A percentile compares a stretch with the other conserved stretches of the same genome.
Evolutionary conservation across 2,888 invertebrate species (phyloP).

Genomic region (Craniophora ligustri): DNA sequence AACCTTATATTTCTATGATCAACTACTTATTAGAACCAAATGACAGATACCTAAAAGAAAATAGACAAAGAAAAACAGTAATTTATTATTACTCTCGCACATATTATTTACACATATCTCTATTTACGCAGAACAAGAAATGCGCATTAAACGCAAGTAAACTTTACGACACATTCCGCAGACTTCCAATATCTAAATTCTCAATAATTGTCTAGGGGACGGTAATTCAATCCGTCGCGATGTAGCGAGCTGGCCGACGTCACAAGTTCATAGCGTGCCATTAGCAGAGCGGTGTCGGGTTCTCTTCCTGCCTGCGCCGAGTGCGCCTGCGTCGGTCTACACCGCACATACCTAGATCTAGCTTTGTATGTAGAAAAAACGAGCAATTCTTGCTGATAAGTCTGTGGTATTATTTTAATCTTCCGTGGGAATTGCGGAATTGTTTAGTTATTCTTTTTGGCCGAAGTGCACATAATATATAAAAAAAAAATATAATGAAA

Average conservation of each 20-base stretch:
- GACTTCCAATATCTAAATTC: conserved; percentile 25
- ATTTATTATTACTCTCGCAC: too few relatives aligned
- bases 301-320: conserved; percentile 71
- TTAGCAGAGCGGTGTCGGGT: conserved; percentile 74
- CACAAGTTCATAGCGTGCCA: conserved; percentile 63
- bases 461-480: too few relatives aligned
- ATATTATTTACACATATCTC: neutral
- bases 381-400: conserved; percentile 12
- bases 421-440: conserved; percentile 9
- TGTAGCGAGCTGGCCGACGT: conserved; percentile 57
- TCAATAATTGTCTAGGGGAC: conserved; percentile 48
- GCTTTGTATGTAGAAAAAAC: conserved; percentile 17
- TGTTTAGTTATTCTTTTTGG: too few relatives aligned
- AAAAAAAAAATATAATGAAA: too few relatives aligned
- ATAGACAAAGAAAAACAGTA: too few relatives aligned
- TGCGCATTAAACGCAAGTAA: neutral
- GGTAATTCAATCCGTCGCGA: conserved; percentile 55
- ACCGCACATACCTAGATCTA: conserved; percentile 27
- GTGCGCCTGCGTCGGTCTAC: conserved; percentile 36
- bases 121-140: neutral
- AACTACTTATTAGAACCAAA: too few relatives aligned
- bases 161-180: conserved; percentile 9
- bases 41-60: too few relatives aligned
- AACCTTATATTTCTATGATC: too few relatives aligned
- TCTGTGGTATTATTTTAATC: conserved; percentile 11